These are phyloP conservation scores for Protobothrops flavoviridis DNA, from an alignment of 2,113 vertebrate species.

Conservation along the genomic window DNA sequence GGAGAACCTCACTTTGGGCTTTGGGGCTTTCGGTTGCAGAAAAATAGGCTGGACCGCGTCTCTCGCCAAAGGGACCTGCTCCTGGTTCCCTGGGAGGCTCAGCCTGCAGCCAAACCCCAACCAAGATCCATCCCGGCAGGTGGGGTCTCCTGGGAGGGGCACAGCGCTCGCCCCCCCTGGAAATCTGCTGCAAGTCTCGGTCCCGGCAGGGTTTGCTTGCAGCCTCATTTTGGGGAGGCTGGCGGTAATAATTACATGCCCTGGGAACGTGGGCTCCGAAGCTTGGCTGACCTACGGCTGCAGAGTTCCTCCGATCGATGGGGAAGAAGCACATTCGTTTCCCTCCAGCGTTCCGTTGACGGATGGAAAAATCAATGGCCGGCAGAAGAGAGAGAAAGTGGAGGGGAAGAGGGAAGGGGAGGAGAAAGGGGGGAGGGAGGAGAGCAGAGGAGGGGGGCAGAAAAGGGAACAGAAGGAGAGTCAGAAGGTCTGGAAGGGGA, in stretches of 20 bases:
- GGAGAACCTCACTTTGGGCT: too few relatives aligned
- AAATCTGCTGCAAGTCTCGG: neutral
- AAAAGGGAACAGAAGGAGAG: neutral
- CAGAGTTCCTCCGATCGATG: conserved; percentile 73
- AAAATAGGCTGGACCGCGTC: too few relatives aligned
- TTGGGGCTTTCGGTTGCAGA: too few relatives aligned
- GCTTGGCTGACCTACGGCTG: conserved; percentile 63
- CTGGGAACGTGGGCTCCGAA: conserved; percentile 64
- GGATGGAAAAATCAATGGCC: conserved; percentile 78
- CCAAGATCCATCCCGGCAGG: rapidly evolving
- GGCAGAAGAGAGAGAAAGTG: conserved; percentile 22
- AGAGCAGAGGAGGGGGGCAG: too few relatives aligned
- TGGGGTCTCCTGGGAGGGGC: rapidly evolving
- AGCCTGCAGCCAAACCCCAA: neutral
- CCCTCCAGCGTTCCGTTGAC: conserved; percentile 73
- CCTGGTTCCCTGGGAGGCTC: too few relatives aligned
- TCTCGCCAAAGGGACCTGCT: neutral
- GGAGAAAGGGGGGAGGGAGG: neutral
- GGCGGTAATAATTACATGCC: conserved; percentile 66
- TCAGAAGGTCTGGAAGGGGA: rapidly evolving
- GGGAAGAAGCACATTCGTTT: conserved; percentile 72
- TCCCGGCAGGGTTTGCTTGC: neutral
- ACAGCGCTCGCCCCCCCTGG: neutral
- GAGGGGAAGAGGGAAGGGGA: neutral
- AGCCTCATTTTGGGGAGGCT: conserved; percentile 41